phyloP scores from a whole-genome alignment of 2,888 invertebrate species.

The Brassicogethes aeneus region DNA sequence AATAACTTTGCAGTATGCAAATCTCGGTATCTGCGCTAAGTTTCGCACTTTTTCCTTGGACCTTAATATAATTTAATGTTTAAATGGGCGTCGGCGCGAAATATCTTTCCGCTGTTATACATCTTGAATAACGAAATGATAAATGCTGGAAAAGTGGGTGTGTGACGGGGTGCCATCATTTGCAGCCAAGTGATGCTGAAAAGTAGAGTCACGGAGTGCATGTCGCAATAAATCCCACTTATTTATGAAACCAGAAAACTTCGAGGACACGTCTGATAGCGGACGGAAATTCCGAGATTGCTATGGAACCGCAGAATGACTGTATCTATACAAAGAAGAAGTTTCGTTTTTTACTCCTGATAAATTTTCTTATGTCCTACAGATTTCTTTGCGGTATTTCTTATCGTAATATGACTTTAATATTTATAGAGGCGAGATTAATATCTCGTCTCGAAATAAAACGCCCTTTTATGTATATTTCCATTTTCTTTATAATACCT shows the following conservation, averaged over 20 bases:
- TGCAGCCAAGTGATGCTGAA: constrained; percentile 29
- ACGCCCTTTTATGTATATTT: no score
- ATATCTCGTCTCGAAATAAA: no score
- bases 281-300: constrained; percentile 24
- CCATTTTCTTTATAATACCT: no score
- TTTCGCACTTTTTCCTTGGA: not conserved
- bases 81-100: not conserved
- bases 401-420: not conserved
- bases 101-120: not conserved
- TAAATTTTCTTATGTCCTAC: not conserved
- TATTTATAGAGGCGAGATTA: no score
- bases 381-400: not conserved
- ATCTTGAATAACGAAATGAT: constrained; percentile 19
- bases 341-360: constrained; percentile 2
- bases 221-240: constrained; percentile 40
- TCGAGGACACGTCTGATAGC: constrained; percentile 31
- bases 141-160: constrained; percentile 29
- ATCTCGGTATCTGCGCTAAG: not conserved
- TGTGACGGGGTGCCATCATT: constrained; percentile 35
- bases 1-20: constrained; percentile 1
- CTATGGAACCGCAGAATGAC: constrained; percentile 21
- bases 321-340: constrained; percentile 16
- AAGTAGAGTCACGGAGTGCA: constrained; percentile 38
- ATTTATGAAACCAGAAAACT: constrained; percentile 38
- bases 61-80: constrained; percentile 1